Base-by-base conservation (phyloP, 2,797 vertebrate genomes). In the Tolypeutes matacus region DNA sequence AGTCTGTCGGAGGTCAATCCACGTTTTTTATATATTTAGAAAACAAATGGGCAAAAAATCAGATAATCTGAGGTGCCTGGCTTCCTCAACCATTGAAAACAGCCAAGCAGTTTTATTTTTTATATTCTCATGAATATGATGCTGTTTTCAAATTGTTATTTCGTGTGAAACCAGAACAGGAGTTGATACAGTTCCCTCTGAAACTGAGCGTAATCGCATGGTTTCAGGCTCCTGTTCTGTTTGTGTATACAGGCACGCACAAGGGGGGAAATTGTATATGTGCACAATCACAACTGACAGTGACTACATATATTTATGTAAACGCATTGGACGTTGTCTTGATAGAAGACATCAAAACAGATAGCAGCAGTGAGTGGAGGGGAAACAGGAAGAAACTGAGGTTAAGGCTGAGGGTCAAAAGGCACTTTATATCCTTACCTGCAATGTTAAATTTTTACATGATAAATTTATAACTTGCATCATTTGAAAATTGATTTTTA, bases 101-200 rank as follows among this genome's bases (percentile, higher is more conserved):
- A 88, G 29, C 13, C 18, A 18, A 0, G 29, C 70, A 83, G 83
- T 13, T 92, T 42, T 65, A 20, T 60, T 83, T 72, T 94, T 70
- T n/a, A 51, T 56, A 81, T 6, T 95, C 73, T 96, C 46, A n/a
- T 15, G 29, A 87, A 23, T 80, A 49, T 51, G 4, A 29, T 58
- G 78, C 65, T 85, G 36, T 36, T 91, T 69, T 84, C 82, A 78
- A 75, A 75, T 92, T 89, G 64, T 14, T 76, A 12, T 56, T 62
- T 83, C 72, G 20, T 56, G 29, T 90, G 86, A 96, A 93, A 78
- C 80, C 69, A 93, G 89, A 96, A 75, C 0, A 31, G 31, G 72
- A 60, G 20, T 75, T 86, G 46, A 29, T 10, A n/a, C 0, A 29
- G 86, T 95, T 86, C 81, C 87, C 77, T 58, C 80, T 86, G 67